phyloP scores from a whole-genome alignment of 2,888 invertebrate species.

The Tetheella fluctuosa region DNA sequence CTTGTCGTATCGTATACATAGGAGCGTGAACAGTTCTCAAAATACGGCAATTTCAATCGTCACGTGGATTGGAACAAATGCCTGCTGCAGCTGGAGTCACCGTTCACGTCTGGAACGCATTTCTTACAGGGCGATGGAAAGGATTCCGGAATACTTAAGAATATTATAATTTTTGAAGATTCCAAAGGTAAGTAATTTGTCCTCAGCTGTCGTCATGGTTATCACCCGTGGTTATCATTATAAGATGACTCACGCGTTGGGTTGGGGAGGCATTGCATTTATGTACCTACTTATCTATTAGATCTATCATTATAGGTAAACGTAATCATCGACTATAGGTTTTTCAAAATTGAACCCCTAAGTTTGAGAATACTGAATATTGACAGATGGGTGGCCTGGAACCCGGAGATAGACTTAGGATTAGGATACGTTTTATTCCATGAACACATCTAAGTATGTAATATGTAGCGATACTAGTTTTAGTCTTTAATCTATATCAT shows the following conservation, averaged over 20 bases:
- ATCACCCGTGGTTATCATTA: too few relatives aligned
- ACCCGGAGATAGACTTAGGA: too few relatives aligned
- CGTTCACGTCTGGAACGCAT: slow-evolving; percentile 36
- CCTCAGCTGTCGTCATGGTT: neutral
- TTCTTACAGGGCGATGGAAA: slow-evolving; percentile 44
- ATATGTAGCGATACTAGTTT: too few relatives aligned
- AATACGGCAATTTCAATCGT: slow-evolving; percentile 44
- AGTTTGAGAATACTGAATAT: too few relatives aligned
- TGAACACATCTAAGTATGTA: too few relatives aligned
- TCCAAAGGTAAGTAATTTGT: slow-evolving; percentile 20
- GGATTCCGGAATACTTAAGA: slow-evolving; percentile 43
- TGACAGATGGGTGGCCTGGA: too few relatives aligned
- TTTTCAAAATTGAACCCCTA: too few relatives aligned
- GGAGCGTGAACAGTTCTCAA: slow-evolving; percentile 45
- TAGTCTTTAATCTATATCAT: neutral
- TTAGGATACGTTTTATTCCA: too few relatives aligned
- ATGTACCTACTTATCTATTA: too few relatives aligned
- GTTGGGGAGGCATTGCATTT: too few relatives aligned
- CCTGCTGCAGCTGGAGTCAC: slow-evolving; percentile 42
- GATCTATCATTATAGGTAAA: too few relatives aligned
- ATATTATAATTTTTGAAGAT: slow-evolving; percentile 38
- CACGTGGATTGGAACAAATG: slow-evolving; percentile 44
- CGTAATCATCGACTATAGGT: too few relatives aligned
- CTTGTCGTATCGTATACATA: slow-evolving; percentile 15
- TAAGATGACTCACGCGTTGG: neutral